phyloP scores from a whole-genome alignment of 2,797 vertebrate species.

The Girardinus metallicus region DNA sequence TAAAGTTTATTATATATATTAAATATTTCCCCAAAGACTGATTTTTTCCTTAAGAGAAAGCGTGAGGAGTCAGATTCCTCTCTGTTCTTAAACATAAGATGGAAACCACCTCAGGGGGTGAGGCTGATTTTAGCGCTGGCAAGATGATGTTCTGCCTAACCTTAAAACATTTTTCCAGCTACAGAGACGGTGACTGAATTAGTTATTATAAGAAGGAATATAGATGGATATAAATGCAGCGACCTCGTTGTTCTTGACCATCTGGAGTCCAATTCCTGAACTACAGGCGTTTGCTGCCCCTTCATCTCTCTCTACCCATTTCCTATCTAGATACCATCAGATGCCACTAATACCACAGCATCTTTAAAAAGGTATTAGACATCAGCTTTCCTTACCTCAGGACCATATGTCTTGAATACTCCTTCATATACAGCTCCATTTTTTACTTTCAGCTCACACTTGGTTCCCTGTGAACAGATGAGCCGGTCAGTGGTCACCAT shows the following conservation, averaged over 20 bases:
- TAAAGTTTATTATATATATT: conserved; percentile 11
- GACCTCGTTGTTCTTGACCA: neutral
- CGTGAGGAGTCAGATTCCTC: conserved; percentile 31
- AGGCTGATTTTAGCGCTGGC: conserved; percentile 34
- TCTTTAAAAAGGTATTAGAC: neutral
- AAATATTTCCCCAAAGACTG: conserved; percentile 27
- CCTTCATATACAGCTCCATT: conserved; percentile 97
- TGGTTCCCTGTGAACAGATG: conserved; percentile 88
- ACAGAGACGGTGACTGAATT: conserved; percentile 6
- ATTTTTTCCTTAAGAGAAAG: conserved; percentile 50
- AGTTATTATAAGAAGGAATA: neutral
- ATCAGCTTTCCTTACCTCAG: conserved; percentile 86
- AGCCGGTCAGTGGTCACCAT: conserved; percentile 37
- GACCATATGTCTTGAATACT: conserved; percentile 98
- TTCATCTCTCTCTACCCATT: neutral
- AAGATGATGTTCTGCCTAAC: conserved; percentile 30
- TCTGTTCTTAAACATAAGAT: conserved; percentile 56
- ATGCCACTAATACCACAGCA: neutral
- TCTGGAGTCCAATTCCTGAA: neutral
- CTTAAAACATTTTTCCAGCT: conserved; percentile 18
- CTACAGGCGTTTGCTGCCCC: neutral
- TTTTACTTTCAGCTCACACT: conserved; percentile 99
- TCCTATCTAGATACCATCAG: neutral
- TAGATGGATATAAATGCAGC: neutral
- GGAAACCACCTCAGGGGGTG: conserved; percentile 44